Evolutionary conservation across 2,113 vertebrate genomes (phyloP).

Genomic region (Ailurus styani): DNA sequence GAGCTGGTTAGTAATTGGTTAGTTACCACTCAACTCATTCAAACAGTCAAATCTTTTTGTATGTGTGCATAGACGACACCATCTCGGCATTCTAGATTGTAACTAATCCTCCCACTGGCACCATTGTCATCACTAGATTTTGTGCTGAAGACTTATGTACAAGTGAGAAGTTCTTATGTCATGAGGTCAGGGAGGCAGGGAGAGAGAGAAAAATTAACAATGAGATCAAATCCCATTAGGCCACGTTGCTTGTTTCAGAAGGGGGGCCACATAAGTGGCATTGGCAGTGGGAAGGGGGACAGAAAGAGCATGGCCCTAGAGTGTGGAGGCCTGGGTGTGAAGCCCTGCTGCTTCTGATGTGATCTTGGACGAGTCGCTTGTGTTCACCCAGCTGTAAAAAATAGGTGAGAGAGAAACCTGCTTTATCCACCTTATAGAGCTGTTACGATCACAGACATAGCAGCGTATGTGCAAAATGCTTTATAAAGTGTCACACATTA

Average conservation of each 20-base stretch:
- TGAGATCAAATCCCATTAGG: neutral
- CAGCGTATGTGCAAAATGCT: neutral
- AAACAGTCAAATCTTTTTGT: slow-evolving; percentile 20
- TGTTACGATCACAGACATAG: neutral
- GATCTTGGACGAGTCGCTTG: neutral
- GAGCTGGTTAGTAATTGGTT: slow-evolving; percentile 54
- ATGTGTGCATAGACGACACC: neutral
- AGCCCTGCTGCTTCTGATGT: neutral
- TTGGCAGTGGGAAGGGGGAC: neutral
- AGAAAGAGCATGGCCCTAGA: neutral
- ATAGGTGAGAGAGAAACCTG: neutral
- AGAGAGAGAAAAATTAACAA: neutral
- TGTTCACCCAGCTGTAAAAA: neutral
- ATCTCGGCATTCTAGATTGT: slow-evolving; percentile 1
- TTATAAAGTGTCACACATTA: neutral
- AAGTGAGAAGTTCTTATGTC: neutral
- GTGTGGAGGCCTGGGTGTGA: neutral
- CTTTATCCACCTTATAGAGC: neutral
- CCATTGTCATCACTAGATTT: neutral
- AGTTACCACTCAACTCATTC: slow-evolving; percentile 49
- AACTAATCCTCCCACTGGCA: neutral
- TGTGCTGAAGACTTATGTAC: slow-evolving; percentile 1
- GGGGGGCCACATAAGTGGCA: neutral
- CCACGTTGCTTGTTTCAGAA: neutral
- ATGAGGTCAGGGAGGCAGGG: neutral